phyloP scores from a whole-genome alignment of 2,797 vertebrate species.

The Phoxinus dragarum region DNA sequence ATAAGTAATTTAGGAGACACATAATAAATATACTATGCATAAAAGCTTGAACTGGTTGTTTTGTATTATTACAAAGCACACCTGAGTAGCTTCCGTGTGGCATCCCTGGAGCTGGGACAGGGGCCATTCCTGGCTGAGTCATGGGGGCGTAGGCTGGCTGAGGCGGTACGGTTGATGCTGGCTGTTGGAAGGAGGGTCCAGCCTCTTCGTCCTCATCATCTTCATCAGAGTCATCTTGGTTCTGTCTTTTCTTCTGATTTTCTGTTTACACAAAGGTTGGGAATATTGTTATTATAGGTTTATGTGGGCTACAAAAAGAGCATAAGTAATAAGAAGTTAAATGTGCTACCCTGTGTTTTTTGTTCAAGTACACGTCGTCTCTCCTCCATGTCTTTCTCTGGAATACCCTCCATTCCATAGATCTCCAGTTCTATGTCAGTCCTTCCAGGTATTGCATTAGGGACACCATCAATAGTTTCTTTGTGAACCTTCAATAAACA shows the following conservation, averaged over 20 bases:
- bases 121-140: constrained; percentile 90
- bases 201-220: constrained; percentile 90
- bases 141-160: constrained; percentile 89
- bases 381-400: constrained; percentile 98
- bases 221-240: constrained; percentile 93
- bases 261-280: constrained; percentile 72
- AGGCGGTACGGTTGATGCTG: constrained; percentile 82
- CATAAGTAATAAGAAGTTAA: background rate
- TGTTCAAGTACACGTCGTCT: constrained; percentile 93
- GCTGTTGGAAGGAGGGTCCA: constrained; percentile 89
- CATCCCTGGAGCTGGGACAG: constrained; percentile 88
- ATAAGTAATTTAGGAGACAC: background rate
- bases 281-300: background rate
- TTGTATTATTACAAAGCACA: constrained; percentile 45
- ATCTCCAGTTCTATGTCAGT: constrained; percentile 98
- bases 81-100: constrained; percentile 87
- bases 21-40: constrained; percentile 2
- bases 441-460: constrained; percentile 97
- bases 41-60: background rate
- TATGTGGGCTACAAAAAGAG: background rate
- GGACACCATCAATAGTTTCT: constrained; percentile 97
- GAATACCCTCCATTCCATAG: constrained; percentile 99
- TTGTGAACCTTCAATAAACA: constrained; percentile 88
- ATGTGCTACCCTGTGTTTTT: constrained; percentile 89
- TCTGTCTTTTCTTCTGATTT: constrained; percentile 92